These are phyloP conservation scores for Panthera leo DNA, from an alignment of 2,113 vertebrate species.

Conservation along the genomic window DNA sequence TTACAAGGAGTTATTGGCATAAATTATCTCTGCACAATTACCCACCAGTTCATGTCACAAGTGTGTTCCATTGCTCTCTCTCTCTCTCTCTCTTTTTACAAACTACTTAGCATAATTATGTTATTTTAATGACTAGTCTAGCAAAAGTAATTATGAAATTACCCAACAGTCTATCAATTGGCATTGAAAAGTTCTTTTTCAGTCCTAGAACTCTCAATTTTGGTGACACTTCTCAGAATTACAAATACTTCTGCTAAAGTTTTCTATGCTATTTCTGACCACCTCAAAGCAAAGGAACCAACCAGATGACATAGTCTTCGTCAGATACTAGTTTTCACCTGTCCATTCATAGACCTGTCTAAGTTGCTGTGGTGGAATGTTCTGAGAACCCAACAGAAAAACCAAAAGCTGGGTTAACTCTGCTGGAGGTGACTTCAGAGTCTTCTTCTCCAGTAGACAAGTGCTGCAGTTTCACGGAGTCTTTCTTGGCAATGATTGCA, in stretches of 20 bases:
- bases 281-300: background rate
- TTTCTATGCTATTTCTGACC: background rate
- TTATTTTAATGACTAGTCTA: constrained; percentile 55
- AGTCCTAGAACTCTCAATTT: background rate
- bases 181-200: constrained; percentile 14
- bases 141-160: constrained; percentile 36
- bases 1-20: background rate
- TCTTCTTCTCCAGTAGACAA: background rate
- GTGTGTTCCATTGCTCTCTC: background rate
- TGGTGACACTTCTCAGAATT: background rate
- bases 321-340: background rate
- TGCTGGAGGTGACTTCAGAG: background rate
- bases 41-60: background rate
- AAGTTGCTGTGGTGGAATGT: too few relatives aligned
- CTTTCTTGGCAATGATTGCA: background rate
- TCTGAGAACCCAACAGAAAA: background rate
- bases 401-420: background rate
- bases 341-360: background rate
- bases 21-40: constrained; percentile 19
- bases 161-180: background rate
- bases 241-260: background rate
- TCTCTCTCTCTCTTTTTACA: constrained; percentile 2
- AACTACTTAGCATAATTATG: constrained; percentile 55
- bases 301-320: background rate
- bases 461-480: background rate